Conservation (phyloP, 2,888 invertebrate genomes). For the Brachyptera risi region DNA sequence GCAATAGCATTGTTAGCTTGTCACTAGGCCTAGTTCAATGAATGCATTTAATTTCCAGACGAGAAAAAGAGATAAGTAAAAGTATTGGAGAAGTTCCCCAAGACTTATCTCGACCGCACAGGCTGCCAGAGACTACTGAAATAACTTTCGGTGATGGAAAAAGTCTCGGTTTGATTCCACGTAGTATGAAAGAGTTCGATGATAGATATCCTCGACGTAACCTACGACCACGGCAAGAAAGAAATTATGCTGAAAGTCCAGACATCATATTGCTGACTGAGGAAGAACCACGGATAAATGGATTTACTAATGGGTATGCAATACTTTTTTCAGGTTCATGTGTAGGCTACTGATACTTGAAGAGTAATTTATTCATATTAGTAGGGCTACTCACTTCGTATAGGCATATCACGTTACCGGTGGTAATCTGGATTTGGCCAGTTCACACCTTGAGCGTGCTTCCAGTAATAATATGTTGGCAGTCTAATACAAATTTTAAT, state of each 20-base stretch:
- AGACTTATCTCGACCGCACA: conserved; percentile 27
- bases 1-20: no score
- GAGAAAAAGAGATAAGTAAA: conserved; percentile 11
- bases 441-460: no score
- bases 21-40: no score
- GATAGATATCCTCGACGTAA: conserved; percentile 57
- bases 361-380: no score
- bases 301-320: conserved; percentile 46
- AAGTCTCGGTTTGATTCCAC: conserved; percentile 22
- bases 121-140: conserved; percentile 10
- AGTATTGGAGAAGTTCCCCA: conserved; percentile 28
- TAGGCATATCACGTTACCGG: no score
- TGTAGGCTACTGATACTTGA: no score
- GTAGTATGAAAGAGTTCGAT: conserved; percentile 42
- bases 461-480: no score
- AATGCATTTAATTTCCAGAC: conserved; percentile 1
- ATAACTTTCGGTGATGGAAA: conserved; percentile 9
- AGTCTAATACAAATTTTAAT: no score
- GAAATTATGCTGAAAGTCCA: conserved; percentile 82
- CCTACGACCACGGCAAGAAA: conserved; percentile 75
- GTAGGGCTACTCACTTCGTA: no score
- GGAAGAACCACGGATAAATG: conserved; percentile 51
- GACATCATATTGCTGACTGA: conserved; percentile 52
- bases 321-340: no score
- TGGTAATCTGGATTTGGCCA: no score